Evolutionary conservation across 1,140 invertebrate genomes (phyloP).

Genomic region (Drosophila bifasciata): DNA sequence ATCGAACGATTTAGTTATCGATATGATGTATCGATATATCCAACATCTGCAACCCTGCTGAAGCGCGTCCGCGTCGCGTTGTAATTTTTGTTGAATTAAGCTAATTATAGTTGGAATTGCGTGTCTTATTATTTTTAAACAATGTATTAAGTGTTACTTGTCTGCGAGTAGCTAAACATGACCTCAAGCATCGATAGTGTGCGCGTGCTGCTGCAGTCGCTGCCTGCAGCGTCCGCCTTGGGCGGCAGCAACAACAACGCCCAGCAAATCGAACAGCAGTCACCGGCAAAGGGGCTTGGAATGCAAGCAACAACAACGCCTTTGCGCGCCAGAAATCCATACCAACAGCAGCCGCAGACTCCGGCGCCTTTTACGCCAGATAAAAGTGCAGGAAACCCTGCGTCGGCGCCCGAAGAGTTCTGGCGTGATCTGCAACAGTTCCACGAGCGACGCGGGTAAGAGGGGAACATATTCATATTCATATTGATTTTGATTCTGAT

Average conservation of each 20-base stretch:
- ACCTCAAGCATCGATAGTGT: constrained; percentile 71
- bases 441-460: constrained; percentile 93
- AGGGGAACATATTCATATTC: constrained; percentile 39
- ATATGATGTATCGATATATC: too few species aligned
- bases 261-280: constrained; percentile 25
- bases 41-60: too few species aligned
- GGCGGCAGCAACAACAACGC: constrained; percentile 18
- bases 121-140: constrained; percentile 40
- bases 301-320: constrained; percentile 39
- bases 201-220: constrained; percentile 63
- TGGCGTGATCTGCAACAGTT: constrained; percentile 92
- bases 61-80: constrained; percentile 66
- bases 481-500: not conserved
- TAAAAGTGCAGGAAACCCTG: constrained; percentile 27
- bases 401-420: constrained; percentile 85
- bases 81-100: constrained; percentile 59
- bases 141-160: constrained; percentile 49
- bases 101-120: constrained; percentile 41
- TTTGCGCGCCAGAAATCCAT: constrained; percentile 61
- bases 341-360: constrained; percentile 21
- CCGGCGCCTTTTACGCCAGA: constrained; percentile 48
- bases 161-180: constrained; percentile 27
- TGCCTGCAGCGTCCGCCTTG: constrained; percentile 50
- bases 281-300: constrained; percentile 57
- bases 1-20: too few species aligned